Evolutionary conservation across 1,140 invertebrate genomes (phyloP), one percentile per base, ranked within the genome.

Genomic region (Drosophila novamexicana): DNA sequence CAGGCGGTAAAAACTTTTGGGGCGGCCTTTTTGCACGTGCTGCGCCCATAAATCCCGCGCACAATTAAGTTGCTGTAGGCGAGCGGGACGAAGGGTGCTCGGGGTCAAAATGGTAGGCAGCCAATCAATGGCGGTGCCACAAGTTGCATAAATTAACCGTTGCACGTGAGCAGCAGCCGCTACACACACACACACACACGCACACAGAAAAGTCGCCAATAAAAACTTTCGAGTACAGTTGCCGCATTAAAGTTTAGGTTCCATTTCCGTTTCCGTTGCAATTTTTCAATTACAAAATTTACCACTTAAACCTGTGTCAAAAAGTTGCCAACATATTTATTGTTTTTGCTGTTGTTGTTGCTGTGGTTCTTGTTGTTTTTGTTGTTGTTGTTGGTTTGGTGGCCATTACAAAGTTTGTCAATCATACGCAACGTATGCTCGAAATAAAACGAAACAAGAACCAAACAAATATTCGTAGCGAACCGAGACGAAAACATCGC

Each of bases 111-210:
- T 34, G 32, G 50, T 7, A 37, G 73, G 56, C 67, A 69, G 64
- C 83, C 83, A 88, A 88, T 88, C 83, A 88, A 89, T 88, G 84
- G 66, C 44, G 52, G 80, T 64, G 79, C 79, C 79, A 83, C 86
- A 77, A 83, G 83, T 79, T 88, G 83, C 83, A 88, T 89, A 89
- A 88, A 88, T 88, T 88, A 88, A 85, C 61, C 58, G 75, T 61
- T 77, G 83, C 82, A 83, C 83, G 83, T 88, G 83, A 86, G 78
- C 50, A 62, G 58, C 66, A 42, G 42, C 36, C 8, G 49, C 29
- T 16, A 14, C 29, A n/a, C 50, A 22, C 14, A 14, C 14, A 22
- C n/a, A n/a, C 14, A 14, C 14, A 14, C 29, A n/a, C 50, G n/a
- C 14, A 14, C 14, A 22, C n/a, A n/a, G 6, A 14, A 63, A 64